Evolutionary conservation across 1,140 invertebrate species (phyloP), one percentile per base, ranked within the genome.

Genomic region (Steinernema khuongi): DNA sequence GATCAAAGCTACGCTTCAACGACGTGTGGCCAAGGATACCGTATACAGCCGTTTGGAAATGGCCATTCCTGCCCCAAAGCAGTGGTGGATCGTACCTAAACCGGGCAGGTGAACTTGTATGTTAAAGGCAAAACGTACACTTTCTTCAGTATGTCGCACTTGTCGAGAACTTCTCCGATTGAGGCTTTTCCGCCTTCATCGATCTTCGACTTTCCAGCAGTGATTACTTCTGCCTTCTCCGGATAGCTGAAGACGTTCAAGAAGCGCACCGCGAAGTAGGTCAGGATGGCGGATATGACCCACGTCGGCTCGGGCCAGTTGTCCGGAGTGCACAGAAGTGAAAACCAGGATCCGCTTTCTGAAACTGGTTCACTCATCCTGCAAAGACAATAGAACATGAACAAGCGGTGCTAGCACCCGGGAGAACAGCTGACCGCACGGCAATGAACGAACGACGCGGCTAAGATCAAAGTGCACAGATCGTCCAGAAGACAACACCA

Each of bases 41-140:
- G 87, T 95, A 93, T 19, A 94, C 86, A 50, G 94, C 91, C 0
- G 93, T 95, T 85, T 96, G 93, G 28, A 95, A 89, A 86, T 96
- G 94, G 1, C 94, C 94, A 86, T 92, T 94, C 81, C 93, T 93
- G 60, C 94, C 94, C 93, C 93, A 96, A 79, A 96, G 83, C 74
- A 91, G 87, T n/a, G 93, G 92, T 60, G 94, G 93, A 77, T 91
- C 88, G 85, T 94, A 96, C 44, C 93, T 96, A 86, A 44, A 90
- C 89, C 73, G 77, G 81, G 81, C 78, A 79, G 81, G 44, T 74
- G 76, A 70, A 68, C n/a, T 19, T 26, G 32, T 31, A 36, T 31
- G 50, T 7, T 0, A 14, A n/a, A 19, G 17, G 60, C 22, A 50
- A 32, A 36, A 77, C 71, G 80, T 33, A 80, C 80, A 69, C 60